Evolutionary conservation across 92 coral and sea anemone genomes (phyloP), one percentile per base, ranked within the genome.

Genomic region (Desmophyllum pertusum): DNA sequence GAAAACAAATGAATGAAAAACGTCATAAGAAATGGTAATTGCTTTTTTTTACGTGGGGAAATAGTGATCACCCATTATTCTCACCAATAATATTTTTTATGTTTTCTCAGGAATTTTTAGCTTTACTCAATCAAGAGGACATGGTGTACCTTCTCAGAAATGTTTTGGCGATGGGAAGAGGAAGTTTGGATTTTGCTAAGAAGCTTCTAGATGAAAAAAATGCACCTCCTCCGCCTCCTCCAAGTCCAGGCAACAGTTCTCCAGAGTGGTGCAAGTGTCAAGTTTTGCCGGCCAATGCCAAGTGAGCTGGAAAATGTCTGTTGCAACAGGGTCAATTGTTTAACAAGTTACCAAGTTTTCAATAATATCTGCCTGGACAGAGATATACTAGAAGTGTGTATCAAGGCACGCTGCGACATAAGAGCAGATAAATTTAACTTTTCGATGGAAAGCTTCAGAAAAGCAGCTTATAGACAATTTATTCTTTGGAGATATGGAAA

Each of bases 381-480:
- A 36, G 75, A 86, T 7, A 61, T 79, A 0, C 46, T 86, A 8
- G 80, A 70, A 70, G 65, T 81, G 1, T 83, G 63, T 0, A 86
- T 79, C 31, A 78, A 74, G 36, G 64, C 80, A 8, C 5, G 74
- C 6, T 70, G 89, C 43, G 80, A 70, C n/a, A n/a, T n/a, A n/a
- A n/a, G n/a, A n/a, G n/a, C n/a, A n/a, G n/a, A n/a, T n/a, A n/a
- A n/a, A n/a, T 64, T 59, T 8, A 53, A 85, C 71, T 85, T 50
- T 33, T 63, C 67, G 3, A 39, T 57, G 69, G n/a, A 51, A 4
- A 77, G 84, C 17, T 78, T 31, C 43, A 45, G 89, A 3, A 85
- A 85, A 39, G 77, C 83, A 6, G 66, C 73, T 10, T 85, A 85
- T 64, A 67, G 79, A 8, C 77, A 68, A 61, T 85, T 65, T 29